Evolutionary conservation across 1,140 invertebrate species (phyloP).

Genomic region (Leptinotarsa lineolata): DNA sequence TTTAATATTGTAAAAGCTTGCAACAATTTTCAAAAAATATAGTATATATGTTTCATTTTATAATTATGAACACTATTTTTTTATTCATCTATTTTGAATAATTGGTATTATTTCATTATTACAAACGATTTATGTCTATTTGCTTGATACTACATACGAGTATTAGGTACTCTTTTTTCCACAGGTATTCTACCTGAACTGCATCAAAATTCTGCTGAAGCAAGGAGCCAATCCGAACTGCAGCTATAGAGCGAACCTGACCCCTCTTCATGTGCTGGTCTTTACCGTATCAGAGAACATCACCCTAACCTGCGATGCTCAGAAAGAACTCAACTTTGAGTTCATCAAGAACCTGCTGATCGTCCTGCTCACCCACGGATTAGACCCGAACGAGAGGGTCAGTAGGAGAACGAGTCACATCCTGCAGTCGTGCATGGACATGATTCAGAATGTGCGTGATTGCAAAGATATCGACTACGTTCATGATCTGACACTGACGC

Average conservation of each 20-base stretch:
- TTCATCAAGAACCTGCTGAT: constrained; percentile 71
- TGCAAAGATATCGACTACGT: constrained; percentile 70
- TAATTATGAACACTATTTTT: too few relatives aligned
- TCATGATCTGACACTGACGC: constrained; percentile 69
- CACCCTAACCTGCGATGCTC: constrained; percentile 65
- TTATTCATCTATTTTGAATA: too few relatives aligned
- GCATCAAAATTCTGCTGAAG: constrained; percentile 70
- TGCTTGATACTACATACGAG: too few relatives aligned
- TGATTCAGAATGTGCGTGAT: constrained; percentile 70
- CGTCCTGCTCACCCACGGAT: constrained; percentile 69
- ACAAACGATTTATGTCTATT: too few relatives aligned
- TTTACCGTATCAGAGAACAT: constrained; percentile 76
- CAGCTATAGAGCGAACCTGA: constrained; percentile 70
- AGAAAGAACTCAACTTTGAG: constrained; percentile 69
- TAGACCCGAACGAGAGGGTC: constrained; percentile 66
- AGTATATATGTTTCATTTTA: too few relatives aligned
- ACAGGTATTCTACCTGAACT: constrained; percentile 75
- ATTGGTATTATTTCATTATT: too few relatives aligned
- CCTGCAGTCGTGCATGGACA: constrained; percentile 69
- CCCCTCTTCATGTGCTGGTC: constrained; percentile 73
- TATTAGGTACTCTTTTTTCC: constrained; percentile 33
- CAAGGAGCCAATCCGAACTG: constrained; percentile 76
- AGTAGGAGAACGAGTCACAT: constrained; percentile 68
- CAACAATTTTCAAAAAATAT: too few relatives aligned
- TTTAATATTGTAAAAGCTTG: too few relatives aligned